Conservation (phyloP, 92 coral and sea anemone species). For the Umimayanthus chanpuru region DNA sequence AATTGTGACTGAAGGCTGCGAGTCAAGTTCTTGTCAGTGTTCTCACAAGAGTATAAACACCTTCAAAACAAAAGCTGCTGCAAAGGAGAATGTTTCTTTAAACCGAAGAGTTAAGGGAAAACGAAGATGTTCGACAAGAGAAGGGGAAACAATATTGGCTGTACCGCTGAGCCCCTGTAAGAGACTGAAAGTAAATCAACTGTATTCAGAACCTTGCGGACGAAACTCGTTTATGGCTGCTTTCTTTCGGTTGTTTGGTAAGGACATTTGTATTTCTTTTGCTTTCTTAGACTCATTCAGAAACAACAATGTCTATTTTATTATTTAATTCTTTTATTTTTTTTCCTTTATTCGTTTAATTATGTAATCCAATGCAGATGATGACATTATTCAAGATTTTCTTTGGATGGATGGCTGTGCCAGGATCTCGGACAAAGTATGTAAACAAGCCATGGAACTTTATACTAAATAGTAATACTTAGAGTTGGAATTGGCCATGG, state of each 20-base stretch:
- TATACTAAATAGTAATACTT: not conserved
- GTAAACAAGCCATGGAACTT: not conserved
- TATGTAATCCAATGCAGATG: constrained; percentile 62
- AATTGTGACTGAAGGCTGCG: constrained; percentile 6
- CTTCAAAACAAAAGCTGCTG: constrained; percentile 22
- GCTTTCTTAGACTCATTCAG: not conserved
- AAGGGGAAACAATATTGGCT: constrained; percentile 45
- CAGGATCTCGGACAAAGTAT: constrained; percentile 94
- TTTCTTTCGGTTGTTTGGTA: constrained; percentile 94
- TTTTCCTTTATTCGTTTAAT: not conserved
- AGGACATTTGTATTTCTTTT: not conserved
- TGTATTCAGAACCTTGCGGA: constrained; percentile 68
- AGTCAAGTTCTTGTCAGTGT: constrained; percentile 15
- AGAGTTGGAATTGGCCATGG: not conserved
- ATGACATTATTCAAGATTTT: constrained; percentile 95
- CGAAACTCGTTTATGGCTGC: constrained; percentile 90
- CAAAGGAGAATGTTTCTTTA: constrained; percentile 39
- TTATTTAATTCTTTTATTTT: not conserved
- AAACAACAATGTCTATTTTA: not conserved
- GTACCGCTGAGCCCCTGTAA: constrained; percentile 59
- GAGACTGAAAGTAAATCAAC: constrained; percentile 67
- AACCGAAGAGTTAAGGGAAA: constrained; percentile 34
- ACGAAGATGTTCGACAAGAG: constrained; percentile 28
- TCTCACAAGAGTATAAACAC: not conserved
- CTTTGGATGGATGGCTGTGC: constrained; percentile 99